Evolutionary conservation across 53 echinoderm and acorn worm genomes (phyloP), one percentile per base, ranked within the genome.

Genomic region (Luidia sarsii): DNA sequence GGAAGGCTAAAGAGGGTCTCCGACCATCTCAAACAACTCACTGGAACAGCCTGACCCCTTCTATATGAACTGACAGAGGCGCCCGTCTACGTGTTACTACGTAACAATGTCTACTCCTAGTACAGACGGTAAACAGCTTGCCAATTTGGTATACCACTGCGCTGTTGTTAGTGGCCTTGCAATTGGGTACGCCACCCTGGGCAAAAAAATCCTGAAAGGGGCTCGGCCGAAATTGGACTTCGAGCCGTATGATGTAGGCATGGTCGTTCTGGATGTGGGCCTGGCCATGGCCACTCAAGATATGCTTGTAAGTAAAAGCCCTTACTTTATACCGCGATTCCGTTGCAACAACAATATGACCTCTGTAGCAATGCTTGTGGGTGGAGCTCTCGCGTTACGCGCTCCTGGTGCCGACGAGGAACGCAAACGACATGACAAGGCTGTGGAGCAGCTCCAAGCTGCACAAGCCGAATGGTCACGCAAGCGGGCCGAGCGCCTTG

Each of bases 141-240:
- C 61, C 32, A 61, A 61, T 61, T 24, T 61, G 61, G 61, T 32
- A 30, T 61, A 61, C 61, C 61, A 61, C 61, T 24, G 30, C 16
- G 61, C 61, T 2, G 61, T 61, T 4, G 61, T 61, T 1, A 61
- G 61, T 61, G 61, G 62, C 1, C 62, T 61, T 14, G 62, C 62
- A 28, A 16, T 61, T 8, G 62, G 62, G 31, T 61, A 61, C 62
- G 62, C 62, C 18, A 61, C 62, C 31, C 62, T 4, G 41, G 41
- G 6, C 6, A 41, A 41, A 41, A 41, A 7, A 41, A 7, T 11
- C 41, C 11, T 6, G 11, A 61, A 28, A 11, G 30, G 9, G 11
- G 29, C 7, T 1, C 24, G 1, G 28, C 32, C 27, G 31, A 61
- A 61, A 29, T 61, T 61, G 31, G 61, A 61, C 32, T 61, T 61